These are phyloP conservation scores for Hoplostethus mediterraneus DNA, from an alignment of 2,797 vertebrate species.

Conservation along the genomic window DNA sequence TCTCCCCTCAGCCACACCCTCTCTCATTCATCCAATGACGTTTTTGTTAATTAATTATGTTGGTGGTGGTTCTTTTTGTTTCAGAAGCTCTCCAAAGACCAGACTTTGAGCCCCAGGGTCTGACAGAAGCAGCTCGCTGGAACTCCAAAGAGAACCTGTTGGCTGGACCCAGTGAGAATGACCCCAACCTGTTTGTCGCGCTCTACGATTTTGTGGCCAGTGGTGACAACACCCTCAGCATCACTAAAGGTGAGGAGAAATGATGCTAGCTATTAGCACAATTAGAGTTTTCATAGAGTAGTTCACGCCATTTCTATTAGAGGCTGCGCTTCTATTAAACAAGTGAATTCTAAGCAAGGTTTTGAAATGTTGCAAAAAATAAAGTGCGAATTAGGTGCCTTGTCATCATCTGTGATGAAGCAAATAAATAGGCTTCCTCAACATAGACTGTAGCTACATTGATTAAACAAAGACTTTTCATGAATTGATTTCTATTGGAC, in stretches of 20 bases:
- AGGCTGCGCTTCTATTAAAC: too few species aligned
- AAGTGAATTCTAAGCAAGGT: too few species aligned
- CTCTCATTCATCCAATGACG: conserved; percentile 36
- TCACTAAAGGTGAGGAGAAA: conserved; percentile 92
- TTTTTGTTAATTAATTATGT: conserved; percentile 11
- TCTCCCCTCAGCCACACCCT: conserved; percentile 1
- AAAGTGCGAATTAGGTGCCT: too few species aligned
- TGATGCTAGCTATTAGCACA: too few species aligned
- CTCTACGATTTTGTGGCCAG: conserved; percentile 98
- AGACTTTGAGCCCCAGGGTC: conserved; percentile 93
- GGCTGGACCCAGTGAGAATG: conserved; percentile 96
- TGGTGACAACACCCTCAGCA: conserved; percentile 98
- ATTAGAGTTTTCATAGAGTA: too few species aligned
- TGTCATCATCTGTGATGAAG: too few species aligned
- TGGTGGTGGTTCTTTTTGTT: conserved; percentile 21
- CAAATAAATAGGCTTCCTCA: too few species aligned
- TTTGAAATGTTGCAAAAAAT: too few species aligned
- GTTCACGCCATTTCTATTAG: too few species aligned
- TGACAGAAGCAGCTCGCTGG: conserved; percentile 97
- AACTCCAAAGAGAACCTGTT: conserved; percentile 99
- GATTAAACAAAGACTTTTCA: too few species aligned
- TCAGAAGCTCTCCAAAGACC: conserved; percentile 98
- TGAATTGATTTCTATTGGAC: too few species aligned
- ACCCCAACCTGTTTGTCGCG: conserved; percentile 97
- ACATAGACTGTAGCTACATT: too few species aligned